Percentiles rank a stretch among this genome's conserved stretches.
Conservation (phyloP, 1,140 invertebrate species). For the Littorina saxatilis region DNA sequence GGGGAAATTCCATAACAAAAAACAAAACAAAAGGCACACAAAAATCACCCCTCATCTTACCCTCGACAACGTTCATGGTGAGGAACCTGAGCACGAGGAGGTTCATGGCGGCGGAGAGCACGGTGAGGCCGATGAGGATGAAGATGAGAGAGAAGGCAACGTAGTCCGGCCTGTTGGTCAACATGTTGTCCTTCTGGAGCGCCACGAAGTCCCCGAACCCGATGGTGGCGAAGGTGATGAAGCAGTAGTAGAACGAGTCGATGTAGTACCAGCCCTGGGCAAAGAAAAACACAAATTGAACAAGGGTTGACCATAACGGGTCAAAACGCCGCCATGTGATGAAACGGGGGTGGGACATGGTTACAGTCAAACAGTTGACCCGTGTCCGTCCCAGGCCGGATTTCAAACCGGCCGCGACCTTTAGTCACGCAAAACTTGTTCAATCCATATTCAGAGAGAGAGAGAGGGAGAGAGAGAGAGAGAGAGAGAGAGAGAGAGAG, state of each 20-base stretch:
- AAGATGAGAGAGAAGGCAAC: slow-evolving; percentile 97
- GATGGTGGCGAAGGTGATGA: slow-evolving; percentile 99
- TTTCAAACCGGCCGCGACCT: too few species aligned
- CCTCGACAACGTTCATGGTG: slow-evolving; percentile 94
- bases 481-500: slow-evolving; percentile 96
- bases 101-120: slow-evolving; percentile 98
- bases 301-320: too few species aligned
- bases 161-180: slow-evolving; percentile 64
- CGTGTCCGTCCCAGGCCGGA: too few species aligned
- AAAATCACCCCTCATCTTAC: slow-evolving; percentile 96
- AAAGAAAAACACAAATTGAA: slow-evolving; percentile 53
- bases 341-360: too few species aligned
- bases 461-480: slow-evolving; percentile 78
- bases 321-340: too few species aligned
- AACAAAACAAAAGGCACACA: too few species aligned
- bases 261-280: slow-evolving; percentile 96
- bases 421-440: too few species aligned
- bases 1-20: too few species aligned
- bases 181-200: slow-evolving; percentile 49
- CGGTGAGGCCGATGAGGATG: slow-evolving; percentile 98
- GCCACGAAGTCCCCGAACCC: slow-evolving; percentile 81
- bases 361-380: too few species aligned
- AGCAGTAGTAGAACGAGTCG: slow-evolving; percentile 99
- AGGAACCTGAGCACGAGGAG: slow-evolving; percentile 97
- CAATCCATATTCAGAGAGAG: too few species aligned